Percentiles rank a stretch among this genome's conserved stretches.
These are phyloP conservation scores for Dynastes hyllus DNA, from an alignment of 2,888 invertebrate genomes.

Conservation along the genomic window DNA sequence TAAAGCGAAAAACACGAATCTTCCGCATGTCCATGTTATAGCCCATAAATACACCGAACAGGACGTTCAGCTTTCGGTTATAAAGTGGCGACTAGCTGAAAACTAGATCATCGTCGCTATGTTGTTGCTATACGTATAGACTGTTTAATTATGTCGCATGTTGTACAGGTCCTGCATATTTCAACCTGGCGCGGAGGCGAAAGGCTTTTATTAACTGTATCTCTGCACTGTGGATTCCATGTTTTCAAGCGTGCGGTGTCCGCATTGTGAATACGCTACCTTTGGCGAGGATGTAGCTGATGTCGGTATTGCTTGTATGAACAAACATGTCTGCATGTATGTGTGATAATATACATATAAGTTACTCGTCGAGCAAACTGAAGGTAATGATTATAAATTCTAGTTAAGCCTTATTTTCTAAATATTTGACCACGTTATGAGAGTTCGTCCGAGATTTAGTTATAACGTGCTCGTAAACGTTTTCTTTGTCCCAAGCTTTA, in stretches of 20 bases:
- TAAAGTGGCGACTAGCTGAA: neutral
- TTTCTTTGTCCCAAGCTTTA: neutral
- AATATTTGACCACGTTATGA: conserved; percentile 30
- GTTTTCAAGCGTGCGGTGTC: neutral
- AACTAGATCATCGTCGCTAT: neutral
- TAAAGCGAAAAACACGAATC: conserved; percentile 12
- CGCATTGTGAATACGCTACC: neutral
- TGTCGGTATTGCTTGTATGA: neutral
- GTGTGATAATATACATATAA: neutral
- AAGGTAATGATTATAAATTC: conserved; percentile 35
- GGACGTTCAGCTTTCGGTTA: neutral
- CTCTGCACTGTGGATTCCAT: neutral
- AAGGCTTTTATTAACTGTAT: conserved; percentile 11
- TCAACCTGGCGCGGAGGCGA: conserved; percentile 25
- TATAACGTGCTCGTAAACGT: neutral
- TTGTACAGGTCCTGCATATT: conserved; percentile 33
- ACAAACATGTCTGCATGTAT: neutral
- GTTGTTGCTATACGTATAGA: neutral
- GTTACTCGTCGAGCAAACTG: neutral
- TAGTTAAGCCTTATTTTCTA: conserved; percentile 11
- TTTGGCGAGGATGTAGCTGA: neutral
- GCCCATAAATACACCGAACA: conserved; percentile 15
- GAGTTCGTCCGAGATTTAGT: neutral
- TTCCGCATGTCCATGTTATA: neutral
- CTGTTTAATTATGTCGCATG: conserved; percentile 37